Conservation (phyloP, 2,888 invertebrate genomes). For the Brachyptera risi region DNA sequence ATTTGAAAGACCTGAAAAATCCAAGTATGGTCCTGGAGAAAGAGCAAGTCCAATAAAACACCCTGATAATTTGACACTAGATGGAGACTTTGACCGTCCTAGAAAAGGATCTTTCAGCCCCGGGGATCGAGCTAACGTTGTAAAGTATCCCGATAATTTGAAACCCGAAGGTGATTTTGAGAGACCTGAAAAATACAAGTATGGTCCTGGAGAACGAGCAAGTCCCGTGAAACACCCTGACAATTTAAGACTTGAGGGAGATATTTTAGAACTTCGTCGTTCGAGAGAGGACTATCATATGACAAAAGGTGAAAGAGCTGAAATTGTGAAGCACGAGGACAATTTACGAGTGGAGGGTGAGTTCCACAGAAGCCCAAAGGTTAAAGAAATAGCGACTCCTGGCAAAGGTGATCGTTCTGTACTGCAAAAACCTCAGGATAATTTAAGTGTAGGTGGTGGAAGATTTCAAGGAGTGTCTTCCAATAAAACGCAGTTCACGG, state of each 20-base stretch:
- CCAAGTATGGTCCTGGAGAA: conserved; percentile 44
- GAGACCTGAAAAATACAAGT: conserved; percentile 21
- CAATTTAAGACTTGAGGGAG: conserved; percentile 50
- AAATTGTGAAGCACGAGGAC: conserved; percentile 42
- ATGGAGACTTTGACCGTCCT: conserved; percentile 33
- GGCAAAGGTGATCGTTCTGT: conserved; percentile 35
- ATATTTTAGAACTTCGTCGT: conserved; percentile 43
- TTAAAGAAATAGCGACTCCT: conserved; percentile 29
- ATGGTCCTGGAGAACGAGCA: conserved; percentile 35
- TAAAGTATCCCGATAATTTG: conserved; percentile 42
- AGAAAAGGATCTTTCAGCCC: conserved; percentile 21
- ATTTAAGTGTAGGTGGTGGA: conserved; percentile 57
- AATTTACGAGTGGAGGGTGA: conserved; percentile 42
- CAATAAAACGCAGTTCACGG: conserved; percentile 37
- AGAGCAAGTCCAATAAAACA: conserved; percentile 38
- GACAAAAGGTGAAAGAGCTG: conserved; percentile 42
- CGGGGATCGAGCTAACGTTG: conserved; percentile 34
- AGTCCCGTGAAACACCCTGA: conserved; percentile 42
- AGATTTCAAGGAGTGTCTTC: conserved; percentile 41
- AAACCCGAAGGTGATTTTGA: conserved; percentile 42
- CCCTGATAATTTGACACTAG: conserved; percentile 35
- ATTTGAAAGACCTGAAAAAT: conserved; percentile 51
- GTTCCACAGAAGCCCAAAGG: conserved; percentile 35
- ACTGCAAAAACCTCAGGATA: conserved; percentile 35
- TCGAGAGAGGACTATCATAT: too few species aligned